A percentile compares a stretch with the other conserved stretches of the same genome.
Evolutionary conservation across 2,888 invertebrate genomes (phyloP).

Genomic region (Aspidapion aeneum): DNA sequence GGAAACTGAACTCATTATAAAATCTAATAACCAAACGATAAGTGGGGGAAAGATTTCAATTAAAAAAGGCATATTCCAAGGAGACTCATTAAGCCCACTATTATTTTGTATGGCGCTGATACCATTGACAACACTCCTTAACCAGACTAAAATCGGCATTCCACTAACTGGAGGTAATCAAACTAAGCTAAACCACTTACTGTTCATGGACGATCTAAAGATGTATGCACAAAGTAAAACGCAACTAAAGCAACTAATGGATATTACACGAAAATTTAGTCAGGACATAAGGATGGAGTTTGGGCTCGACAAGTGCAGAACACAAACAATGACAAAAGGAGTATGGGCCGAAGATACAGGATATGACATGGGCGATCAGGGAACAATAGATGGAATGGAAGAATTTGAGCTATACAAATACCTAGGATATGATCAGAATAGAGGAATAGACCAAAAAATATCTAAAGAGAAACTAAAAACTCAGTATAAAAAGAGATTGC

Average conservation of each 20-base stretch:
- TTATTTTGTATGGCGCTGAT: no score
- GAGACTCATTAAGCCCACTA: no score
- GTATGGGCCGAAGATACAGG: neutral
- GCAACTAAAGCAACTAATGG: neutral
- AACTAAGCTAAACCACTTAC: neutral
- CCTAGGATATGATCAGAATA: neutral
- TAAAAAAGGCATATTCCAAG: no score
- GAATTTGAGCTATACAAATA: neutral
- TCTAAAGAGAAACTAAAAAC: neutral
- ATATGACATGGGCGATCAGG: neutral
- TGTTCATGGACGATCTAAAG: neutral
- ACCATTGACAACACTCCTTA: no score
- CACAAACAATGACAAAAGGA: neutral
- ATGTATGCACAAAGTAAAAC: neutral
- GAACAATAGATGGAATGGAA: neutral
- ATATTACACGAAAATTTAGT: neutral
- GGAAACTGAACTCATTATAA: no score
- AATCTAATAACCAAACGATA: no score
- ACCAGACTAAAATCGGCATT: neutral
- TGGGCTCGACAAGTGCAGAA: neutral
- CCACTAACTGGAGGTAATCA: neutral
- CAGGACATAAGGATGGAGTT: constrained; percentile 1
- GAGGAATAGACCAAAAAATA: neutral
- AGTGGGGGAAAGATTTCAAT: no score
- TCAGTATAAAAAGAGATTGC: neutral